Base-by-base conservation (phyloP, 2,113 vertebrate genomes). In the Xiphorhynchus elegans region DNA sequence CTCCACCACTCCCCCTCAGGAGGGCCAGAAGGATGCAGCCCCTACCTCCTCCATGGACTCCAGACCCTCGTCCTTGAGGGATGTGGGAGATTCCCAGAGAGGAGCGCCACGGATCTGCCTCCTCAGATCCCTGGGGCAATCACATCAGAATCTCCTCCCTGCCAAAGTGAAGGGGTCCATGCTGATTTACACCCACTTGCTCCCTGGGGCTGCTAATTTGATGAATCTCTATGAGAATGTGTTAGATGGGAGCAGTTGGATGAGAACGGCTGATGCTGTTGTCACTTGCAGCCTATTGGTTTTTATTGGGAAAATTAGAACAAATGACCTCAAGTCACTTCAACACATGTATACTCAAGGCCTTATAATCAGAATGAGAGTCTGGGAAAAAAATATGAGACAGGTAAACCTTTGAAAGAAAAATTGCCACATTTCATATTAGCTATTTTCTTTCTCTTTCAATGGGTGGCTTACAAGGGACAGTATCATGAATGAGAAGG, bases 161-260 rank as follows among this genome's bases (percentile, higher is more conserved):
- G 85, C 93, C 92, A 94, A 97, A 94, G 93, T 12, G 88, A 96
- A 96, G 88, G 93, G 93, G 88, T 92, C 90, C 50, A 0, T 89
- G 94, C 95, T 96, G 95, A 95, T 95, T 97, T 96, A 96, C 88
- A 96, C 93, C 95, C 92, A 88, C 86, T 94, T 93, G 92, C 92
- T 94, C 80, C 90, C 85, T 10, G 76, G 90, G 93, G 35, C 84
- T 90, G 90, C 90, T 92, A 95, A 92, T 92, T 59, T 93, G 85
- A 90, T 92, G 86, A 66, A 52, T 84, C 84, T 90, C 79, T 96
- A 86, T 0, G 3, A 86, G 82, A 96, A 93, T 40, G 85, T 56
- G 39, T 90, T 94, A 93, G 85, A 85, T 18, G 49, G 95, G 95
- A 97, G 90, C 95, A 94, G 93, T 37, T 94, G 82, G 87, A 96